Conservation (phyloP, 92 coral and sea anemone genomes). For the Epizoanthus fatuus region DNA sequence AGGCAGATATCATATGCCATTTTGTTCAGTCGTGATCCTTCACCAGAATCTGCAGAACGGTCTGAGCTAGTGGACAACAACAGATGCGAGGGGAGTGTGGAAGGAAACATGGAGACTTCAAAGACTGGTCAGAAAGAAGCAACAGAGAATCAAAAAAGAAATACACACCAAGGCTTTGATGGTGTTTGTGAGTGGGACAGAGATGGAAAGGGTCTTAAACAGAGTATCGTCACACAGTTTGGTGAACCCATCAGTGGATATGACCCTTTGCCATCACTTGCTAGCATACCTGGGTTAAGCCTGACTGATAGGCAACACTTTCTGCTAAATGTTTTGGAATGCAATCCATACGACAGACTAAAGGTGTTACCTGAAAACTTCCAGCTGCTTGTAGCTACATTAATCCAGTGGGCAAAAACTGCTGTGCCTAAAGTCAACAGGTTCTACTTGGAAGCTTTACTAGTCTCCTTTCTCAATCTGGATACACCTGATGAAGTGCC, state of each 20-base stretch:
- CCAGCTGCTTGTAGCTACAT: slow-evolving; percentile 25
- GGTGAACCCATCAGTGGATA: neutral
- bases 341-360: slow-evolving; percentile 2
- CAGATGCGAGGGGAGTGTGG: neutral
- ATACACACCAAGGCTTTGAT: neutral
- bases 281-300: slow-evolving; percentile 50
- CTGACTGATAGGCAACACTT: slow-evolving; percentile 25
- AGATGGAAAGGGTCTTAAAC: slow-evolving; percentile 39
- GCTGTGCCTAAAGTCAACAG: slow-evolving; percentile 13
- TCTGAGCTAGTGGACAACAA: neutral
- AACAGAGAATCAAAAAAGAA: neutral
- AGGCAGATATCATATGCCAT: slow-evolving; percentile 74
- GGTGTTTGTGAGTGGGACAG: slow-evolving; percentile 77
- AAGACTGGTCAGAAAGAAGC: neutral
- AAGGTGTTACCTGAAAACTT: slow-evolving; percentile 8
- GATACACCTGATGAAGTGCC: slow-evolving; percentile 1
- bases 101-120: neutral
- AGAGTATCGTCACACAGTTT: slow-evolving; percentile 36
- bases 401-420: slow-evolving; percentile 11
- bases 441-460: slow-evolving; percentile 12
- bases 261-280: slow-evolving; percentile 58
- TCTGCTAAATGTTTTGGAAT: slow-evolving; percentile 8
- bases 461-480: slow-evolving; percentile 18
- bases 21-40: slow-evolving; percentile 18
- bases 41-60: too few species aligned